Evolutionary conservation across 2,113 vertebrate genomes (phyloP).

Genomic region (Pollachius pollachius): DNA sequence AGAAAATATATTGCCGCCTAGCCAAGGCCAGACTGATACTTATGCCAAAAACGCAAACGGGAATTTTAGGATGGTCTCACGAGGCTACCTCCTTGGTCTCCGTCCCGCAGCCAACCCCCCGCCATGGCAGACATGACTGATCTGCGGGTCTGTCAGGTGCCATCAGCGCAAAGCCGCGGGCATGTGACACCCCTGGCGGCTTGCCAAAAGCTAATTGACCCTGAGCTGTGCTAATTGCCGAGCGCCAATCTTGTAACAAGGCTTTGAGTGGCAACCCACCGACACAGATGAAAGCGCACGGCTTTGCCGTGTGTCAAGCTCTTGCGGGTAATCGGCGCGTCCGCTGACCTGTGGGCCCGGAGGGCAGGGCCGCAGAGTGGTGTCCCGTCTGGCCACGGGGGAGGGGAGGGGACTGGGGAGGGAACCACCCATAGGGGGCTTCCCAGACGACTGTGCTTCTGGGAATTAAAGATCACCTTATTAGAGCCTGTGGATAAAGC

Average conservation of each 20-base stretch:
- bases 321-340: constrained; percentile 77
- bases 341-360: constrained; percentile 75
- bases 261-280: constrained; percentile 82
- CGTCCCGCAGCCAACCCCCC: constrained; percentile 29
- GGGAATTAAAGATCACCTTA: constrained; percentile 9
- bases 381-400: constrained; percentile 39
- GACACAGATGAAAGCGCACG: constrained; percentile 81
- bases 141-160: constrained; percentile 73
- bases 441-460: constrained; percentile 18
- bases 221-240: constrained; percentile 82
- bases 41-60: no score
- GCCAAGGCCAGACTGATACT: no score
- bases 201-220: constrained; percentile 81
- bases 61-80: no score
- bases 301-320: constrained; percentile 78
- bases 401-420: constrained; percentile 19
- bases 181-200: constrained; percentile 75
- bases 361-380: constrained; percentile 58
- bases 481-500: constrained; percentile 1
- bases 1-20: no score
- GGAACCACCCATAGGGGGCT: constrained; percentile 1
- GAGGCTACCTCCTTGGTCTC: constrained; percentile 19
- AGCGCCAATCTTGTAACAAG: constrained; percentile 80
- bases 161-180: constrained; percentile 76
- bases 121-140: constrained; percentile 55